Conservation (phyloP, 2,888 invertebrate species). For the Agonopterix arenella region DNA sequence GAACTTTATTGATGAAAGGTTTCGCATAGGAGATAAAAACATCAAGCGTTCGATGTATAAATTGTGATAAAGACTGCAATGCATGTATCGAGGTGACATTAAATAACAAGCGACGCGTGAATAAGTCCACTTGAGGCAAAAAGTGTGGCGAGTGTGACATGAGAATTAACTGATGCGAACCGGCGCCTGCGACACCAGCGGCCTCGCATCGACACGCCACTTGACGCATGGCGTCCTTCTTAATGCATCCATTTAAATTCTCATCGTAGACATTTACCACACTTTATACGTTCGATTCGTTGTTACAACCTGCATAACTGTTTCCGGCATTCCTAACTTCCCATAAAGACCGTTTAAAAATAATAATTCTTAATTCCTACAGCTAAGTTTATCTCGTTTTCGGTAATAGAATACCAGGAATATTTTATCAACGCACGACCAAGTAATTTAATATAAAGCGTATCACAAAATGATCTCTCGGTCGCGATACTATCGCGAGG, state of each 20-base stretch:
- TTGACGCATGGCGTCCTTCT: conserved; percentile 52
- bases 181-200: conserved; percentile 20
- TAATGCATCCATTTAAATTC: conserved; percentile 53
- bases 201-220: conserved; percentile 61
- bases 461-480: conserved; percentile 74
- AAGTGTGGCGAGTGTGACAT: conserved; percentile 29
- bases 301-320: conserved; percentile 11
- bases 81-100: conserved; percentile 35
- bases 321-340: conserved; percentile 26
- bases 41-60: too few relatives aligned
- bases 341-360: conserved; percentile 25
- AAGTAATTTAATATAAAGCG: conserved; percentile 77
- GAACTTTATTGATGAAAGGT: too few relatives aligned
- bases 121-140: conserved; percentile 29
- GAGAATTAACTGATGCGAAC: conserved; percentile 43
- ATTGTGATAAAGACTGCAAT: conserved; percentile 35
- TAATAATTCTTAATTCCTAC: conserved; percentile 53
- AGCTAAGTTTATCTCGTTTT: conserved; percentile 66
- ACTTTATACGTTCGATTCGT: conserved; percentile 16
- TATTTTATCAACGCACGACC: conserved; percentile 75
- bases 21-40: too few relatives aligned
- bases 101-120: conserved; percentile 34
- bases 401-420: conserved; percentile 73
- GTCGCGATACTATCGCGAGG: conserved; percentile 65
- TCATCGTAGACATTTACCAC: conserved; percentile 32